These are phyloP conservation scores for Idaea straminata DNA, from an alignment of 2,888 invertebrate genomes.

Conservation along the genomic window DNA sequence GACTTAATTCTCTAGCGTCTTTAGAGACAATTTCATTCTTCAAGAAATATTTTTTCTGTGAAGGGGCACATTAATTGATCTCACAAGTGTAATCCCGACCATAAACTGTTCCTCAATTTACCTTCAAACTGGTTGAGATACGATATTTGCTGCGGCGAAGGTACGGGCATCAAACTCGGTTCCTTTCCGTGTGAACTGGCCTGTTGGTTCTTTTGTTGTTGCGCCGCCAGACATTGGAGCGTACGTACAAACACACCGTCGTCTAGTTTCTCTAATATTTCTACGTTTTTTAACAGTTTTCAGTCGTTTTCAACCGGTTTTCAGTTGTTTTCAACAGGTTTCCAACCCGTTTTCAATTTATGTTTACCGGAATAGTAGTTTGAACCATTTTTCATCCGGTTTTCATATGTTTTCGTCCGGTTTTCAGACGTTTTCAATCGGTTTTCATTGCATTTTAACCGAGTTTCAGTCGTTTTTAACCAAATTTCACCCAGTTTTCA, in stretches of 20 bases:
- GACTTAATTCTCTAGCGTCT: not conserved
- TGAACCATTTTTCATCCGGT: conserved; percentile 6
- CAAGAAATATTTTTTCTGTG: no score
- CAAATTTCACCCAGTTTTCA: conserved; percentile 9
- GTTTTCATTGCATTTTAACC: conserved; percentile 36
- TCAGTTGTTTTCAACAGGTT: conserved; percentile 7
- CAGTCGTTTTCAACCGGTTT: not conserved
- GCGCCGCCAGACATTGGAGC: conserved; percentile 77
- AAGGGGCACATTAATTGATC: conserved; percentile 4
- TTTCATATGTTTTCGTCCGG: not conserved
- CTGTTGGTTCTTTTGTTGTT: conserved; percentile 75
- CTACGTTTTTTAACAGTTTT: conserved; percentile 56
- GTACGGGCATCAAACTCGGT: conserved; percentile 96
- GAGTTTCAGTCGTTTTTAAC: conserved; percentile 27
- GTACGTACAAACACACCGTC: conserved; percentile 79
- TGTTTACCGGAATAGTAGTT: not conserved
- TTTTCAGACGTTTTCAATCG: not conserved
- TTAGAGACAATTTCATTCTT: not conserved
- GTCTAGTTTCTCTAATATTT: conserved; percentile 76
- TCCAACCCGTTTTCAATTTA: not conserved
- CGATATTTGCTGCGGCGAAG: conserved; percentile 97
- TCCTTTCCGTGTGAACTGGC: conserved; percentile 82
- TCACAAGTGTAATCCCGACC: conserved; percentile 39
- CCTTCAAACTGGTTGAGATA: conserved; percentile 97
- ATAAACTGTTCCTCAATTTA: conserved; percentile 55